phyloP scores from a whole-genome alignment of 1,140 invertebrate species.

The Mylabris phalerata region DNA sequence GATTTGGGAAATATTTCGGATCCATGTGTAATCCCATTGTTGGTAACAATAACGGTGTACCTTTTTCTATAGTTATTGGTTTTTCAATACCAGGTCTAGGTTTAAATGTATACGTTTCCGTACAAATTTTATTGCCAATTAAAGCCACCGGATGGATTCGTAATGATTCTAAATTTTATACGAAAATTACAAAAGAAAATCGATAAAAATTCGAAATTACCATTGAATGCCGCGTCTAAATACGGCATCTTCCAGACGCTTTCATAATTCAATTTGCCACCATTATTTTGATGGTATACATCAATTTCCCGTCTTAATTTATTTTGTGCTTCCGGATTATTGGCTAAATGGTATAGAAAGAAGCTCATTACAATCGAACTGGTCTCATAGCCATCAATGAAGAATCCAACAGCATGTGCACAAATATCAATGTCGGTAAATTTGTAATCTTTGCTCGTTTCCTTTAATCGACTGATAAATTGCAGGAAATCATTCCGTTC shows the following conservation, averaged over 20 bases:
- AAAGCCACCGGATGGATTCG: constrained; percentile 43
- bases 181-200: constrained; percentile 13
- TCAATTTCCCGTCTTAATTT: constrained; percentile 59
- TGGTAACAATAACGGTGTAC: constrained; percentile 48
- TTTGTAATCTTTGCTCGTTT: too few relatives aligned
- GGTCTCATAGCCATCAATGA: constrained; percentile 60
- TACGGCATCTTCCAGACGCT: constrained; percentile 42
- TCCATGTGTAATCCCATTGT: constrained; percentile 49
- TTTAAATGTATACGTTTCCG: constrained; percentile 15
- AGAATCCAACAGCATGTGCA: constrained; percentile 52
- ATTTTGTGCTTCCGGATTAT: constrained; percentile 55
- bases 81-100: constrained; percentile 27
- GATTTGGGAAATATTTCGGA: constrained; percentile 48
- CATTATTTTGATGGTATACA: constrained; percentile 27
- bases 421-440: constrained; percentile 32
- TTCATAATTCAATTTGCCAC: constrained; percentile 42
- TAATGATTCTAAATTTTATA: constrained; percentile 39
- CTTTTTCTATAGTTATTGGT: constrained; percentile 37
- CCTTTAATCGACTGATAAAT: constrained; percentile 15
- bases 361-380: constrained; percentile 51
- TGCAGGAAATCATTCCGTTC: constrained; percentile 33
- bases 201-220: constrained; percentile 32
- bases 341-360: constrained; percentile 43
- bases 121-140: constrained; percentile 31
- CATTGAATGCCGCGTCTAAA: constrained; percentile 36